phyloP scores from a whole-genome alignment of 1,140 invertebrate genomes.

The Drosophila insularis region DNA sequence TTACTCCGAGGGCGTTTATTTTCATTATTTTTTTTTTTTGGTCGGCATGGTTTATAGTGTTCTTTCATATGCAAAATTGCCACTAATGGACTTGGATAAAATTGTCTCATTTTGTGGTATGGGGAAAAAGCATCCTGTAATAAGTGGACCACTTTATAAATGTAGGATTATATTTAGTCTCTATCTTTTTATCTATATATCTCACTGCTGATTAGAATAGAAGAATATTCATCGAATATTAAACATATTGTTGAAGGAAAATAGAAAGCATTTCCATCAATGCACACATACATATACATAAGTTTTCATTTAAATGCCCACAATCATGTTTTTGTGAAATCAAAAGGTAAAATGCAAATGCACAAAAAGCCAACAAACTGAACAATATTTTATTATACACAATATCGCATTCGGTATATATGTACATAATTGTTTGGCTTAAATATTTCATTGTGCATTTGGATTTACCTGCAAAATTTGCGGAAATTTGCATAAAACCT shows the following conservation, averaged over 20 bases:
- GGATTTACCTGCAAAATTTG: conserved; percentile 48
- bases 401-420: conserved; percentile 31
- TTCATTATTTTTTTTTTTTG: too few relatives aligned
- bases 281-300: background rate
- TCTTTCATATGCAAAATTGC: conserved; percentile 62
- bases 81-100: conserved; percentile 67
- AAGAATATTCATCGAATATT: conserved; percentile 30
- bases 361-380: conserved; percentile 9
- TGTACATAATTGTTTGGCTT: conserved; percentile 62
- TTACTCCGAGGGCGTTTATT: conserved; percentile 22
- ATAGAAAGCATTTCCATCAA: conserved; percentile 1
- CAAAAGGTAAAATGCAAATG: conserved; percentile 9
- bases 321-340: background rate
- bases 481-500: conserved; percentile 55
- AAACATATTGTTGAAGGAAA: background rate
- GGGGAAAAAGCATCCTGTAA: too few relatives aligned
- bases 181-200: too few relatives aligned
- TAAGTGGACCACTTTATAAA: too few relatives aligned
- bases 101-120: conserved; percentile 42
- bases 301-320: conserved; percentile 16
- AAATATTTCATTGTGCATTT: conserved; percentile 61
- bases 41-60: background rate
- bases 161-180: too few relatives aligned
- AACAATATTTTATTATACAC: conserved; percentile 27
- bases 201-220: conserved; percentile 5